Evolutionary conservation across 2,113 vertebrate genomes (phyloP), one percentile per base, ranked within the genome.

Genomic region (Pomatostomus ruficeps): DNA sequence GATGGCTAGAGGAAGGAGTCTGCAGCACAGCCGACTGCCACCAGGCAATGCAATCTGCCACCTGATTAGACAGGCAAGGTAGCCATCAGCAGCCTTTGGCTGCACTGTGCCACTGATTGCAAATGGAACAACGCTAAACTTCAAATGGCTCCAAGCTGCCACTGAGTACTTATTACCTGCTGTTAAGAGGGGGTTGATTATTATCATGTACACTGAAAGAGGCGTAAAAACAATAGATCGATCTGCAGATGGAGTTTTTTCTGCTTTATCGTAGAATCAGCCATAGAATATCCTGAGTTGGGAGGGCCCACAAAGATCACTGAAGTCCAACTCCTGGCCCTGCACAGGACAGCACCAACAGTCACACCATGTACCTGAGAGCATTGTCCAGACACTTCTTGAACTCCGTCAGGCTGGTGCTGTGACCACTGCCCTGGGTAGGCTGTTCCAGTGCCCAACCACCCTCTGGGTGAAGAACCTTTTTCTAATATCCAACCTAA

Each of bases 21-120:
- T 12, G 4, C 54, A 71, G 45, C 12, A 21, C 49, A 76, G 36
- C 22, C 0, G 1, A 18, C 10, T 36, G 33, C 29, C 6, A 5
- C 46, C 0, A 0, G 35, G 51, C 0, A 1, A 38, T 19, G 65
- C 81, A 78, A 52, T 58, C 61, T 5, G 6, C 36, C 31, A 43
- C 48, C 48, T 35, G 72, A 61, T 42, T 33, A 93, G 58, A 57
- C 65, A 80, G 33, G 36, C 67, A 79, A 48, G 22, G 62, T 14
- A 85, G 36, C 38, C 62, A 52, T 31, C 74, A 75, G 57, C 48
- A 67, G 52, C 17, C 31, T 88, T 55, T 46, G 78, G 59, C 75
- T 72, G 46, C 40, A 29, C 52, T 2, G 4, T 35, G 48, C 29
- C 45, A 26, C 52, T 36, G 43, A 51, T 24, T 75, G 72, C 58